Conservation (phyloP, 2,888 invertebrate species). For the Catocala nupta region DNA sequence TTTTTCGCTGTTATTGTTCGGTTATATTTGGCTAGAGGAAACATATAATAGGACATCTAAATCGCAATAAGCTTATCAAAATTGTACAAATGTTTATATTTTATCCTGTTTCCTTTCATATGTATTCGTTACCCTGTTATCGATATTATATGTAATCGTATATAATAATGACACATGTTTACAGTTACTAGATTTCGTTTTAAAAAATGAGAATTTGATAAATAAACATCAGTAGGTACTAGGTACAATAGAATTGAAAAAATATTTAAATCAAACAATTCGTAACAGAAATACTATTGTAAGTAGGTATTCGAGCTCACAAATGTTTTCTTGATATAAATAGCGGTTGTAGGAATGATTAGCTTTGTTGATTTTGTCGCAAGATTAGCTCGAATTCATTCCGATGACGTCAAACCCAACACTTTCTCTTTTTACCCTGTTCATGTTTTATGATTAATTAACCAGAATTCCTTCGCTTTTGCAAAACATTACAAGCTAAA, state of each 20-base stretch:
- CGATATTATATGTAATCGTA: conserved; percentile 7
- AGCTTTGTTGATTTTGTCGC: conserved; percentile 34
- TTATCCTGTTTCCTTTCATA: conserved; percentile 16
- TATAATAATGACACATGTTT: background rate
- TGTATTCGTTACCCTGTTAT: conserved; percentile 17
- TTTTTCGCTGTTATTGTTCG: background rate
- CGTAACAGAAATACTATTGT: conserved; percentile 9
- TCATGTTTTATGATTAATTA: background rate
- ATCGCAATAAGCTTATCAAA: background rate
- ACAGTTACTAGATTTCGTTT: background rate
- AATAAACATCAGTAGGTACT: background rate
- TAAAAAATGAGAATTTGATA: background rate
- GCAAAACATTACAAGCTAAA: no score
- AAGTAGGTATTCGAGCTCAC: conserved; percentile 7
- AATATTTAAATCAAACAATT: background rate
- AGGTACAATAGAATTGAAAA: background rate
- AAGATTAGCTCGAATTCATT: conserved; percentile 39
- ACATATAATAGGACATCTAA: background rate
- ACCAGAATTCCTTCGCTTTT: no score
- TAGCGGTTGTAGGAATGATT: conserved; percentile 29
- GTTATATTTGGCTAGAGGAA: background rate
- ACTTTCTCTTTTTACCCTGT: conserved; percentile 18
- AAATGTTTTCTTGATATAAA: conserved; percentile 29
- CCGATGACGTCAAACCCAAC: conserved; percentile 22
- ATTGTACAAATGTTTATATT: background rate